phyloP scores from a whole-genome alignment of 2,888 invertebrate genomes.

The Trachelus stipa region DNA sequence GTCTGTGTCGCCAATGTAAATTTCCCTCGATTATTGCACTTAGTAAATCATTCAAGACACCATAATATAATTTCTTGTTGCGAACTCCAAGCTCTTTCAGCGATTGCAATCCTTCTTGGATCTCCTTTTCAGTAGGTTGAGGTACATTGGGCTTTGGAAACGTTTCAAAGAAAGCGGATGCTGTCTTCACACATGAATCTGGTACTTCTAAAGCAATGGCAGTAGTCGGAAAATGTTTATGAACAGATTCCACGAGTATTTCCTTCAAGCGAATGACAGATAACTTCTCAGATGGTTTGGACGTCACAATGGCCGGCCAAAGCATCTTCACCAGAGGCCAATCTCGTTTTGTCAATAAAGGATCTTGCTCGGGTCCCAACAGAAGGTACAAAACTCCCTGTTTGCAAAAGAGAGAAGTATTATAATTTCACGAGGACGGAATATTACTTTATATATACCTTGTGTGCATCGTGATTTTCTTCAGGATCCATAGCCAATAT shows the following conservation, averaged over 20 bases:
- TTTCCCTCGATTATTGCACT: slow-evolving; percentile 70
- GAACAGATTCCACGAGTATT: slow-evolving; percentile 69
- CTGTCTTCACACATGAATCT: slow-evolving; percentile 68
- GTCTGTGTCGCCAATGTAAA: slow-evolving; percentile 84
- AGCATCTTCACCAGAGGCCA: slow-evolving; percentile 79
- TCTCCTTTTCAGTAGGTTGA: slow-evolving; percentile 60
- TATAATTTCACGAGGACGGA: neutral
- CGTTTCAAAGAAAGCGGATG: slow-evolving; percentile 66
- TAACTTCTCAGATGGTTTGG: slow-evolving; percentile 87
- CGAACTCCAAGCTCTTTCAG: slow-evolving; percentile 65
- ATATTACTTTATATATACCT: slow-evolving; percentile 63
- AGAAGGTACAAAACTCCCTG: slow-evolving; percentile 83
- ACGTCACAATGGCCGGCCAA: slow-evolving; percentile 83
- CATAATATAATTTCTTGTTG: slow-evolving; percentile 69
- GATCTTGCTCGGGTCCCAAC: slow-evolving; percentile 74
- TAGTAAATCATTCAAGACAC: slow-evolving; percentile 68
- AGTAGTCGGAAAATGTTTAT: slow-evolving; percentile 74
- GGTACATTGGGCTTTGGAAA: slow-evolving; percentile 63
- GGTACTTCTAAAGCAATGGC: slow-evolving; percentile 73
- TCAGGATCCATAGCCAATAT: slow-evolving; percentile 73
- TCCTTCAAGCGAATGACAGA: slow-evolving; percentile 77
- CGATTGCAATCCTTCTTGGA: slow-evolving; percentile 60
- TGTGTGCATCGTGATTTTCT: slow-evolving; percentile 76
- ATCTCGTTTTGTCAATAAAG: slow-evolving; percentile 78
- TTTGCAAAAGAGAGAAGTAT: slow-evolving; percentile 27